These are phyloP conservation scores for Drosophila gunungcola DNA, from an alignment of 1,140 invertebrate species.

Conservation along the genomic window DNA sequence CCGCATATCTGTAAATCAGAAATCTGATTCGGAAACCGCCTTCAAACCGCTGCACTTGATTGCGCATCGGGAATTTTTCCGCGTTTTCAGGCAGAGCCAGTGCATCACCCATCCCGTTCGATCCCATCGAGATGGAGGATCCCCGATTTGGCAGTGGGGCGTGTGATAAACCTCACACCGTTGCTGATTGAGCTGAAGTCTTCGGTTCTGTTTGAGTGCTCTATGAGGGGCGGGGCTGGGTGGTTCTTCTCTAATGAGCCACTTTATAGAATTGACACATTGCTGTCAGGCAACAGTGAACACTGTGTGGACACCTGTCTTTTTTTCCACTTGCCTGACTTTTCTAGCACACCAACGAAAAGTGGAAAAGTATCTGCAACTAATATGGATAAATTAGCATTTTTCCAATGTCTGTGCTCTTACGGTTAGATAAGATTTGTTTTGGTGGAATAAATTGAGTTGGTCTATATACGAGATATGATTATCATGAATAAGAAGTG, in stretches of 20 bases:
- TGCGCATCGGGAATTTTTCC: constrained; percentile 64
- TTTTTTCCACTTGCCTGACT: constrained; percentile 72
- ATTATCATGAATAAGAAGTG: constrained; percentile 37
- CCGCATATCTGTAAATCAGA: constrained; percentile 38
- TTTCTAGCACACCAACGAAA: constrained; percentile 66
- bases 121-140: constrained; percentile 41
- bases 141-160: constrained; percentile 69
- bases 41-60: constrained; percentile 58
- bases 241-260: constrained; percentile 68
- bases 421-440: constrained; percentile 34
- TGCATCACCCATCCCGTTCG: constrained; percentile 22
- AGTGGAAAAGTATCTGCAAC: constrained; percentile 58
- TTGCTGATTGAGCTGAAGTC: constrained; percentile 48
- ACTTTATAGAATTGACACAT: constrained; percentile 82
- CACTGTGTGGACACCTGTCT: constrained; percentile 18
- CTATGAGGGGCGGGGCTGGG: constrained; percentile 3
- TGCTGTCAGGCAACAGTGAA: constrained; percentile 76
- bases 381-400: constrained; percentile 36
- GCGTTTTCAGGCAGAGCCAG: constrained; percentile 30
- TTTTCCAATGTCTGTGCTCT: constrained; percentile 7
- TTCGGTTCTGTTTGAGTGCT: constrained; percentile 13
- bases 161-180: constrained; percentile 76
- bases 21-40: constrained; percentile 32
- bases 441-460: constrained; percentile 35
- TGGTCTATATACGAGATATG: constrained; percentile 32